Conservation (phyloP, 2,113 vertebrate genomes). For the Rhea americana region DNA sequence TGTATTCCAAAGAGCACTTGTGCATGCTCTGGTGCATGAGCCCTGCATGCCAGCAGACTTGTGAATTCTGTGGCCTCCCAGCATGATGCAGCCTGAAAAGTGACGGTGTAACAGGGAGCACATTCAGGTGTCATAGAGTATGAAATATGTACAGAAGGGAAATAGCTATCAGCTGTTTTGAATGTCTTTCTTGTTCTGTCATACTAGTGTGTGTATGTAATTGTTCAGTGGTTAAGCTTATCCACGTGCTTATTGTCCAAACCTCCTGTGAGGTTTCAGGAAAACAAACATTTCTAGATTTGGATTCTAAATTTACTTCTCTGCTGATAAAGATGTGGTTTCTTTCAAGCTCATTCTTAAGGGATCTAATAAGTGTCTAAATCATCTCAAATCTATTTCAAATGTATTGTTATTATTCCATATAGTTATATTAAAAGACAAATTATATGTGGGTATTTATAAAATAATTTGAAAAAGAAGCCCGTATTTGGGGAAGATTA, state of each 20-base stretch:
- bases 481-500: not conserved
- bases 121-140: not conserved
- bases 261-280: not conserved
- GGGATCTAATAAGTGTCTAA: not conserved
- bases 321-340: not conserved
- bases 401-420: not conserved
- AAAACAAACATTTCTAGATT: not conserved
- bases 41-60: rapidly evolving
- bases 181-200: not conserved
- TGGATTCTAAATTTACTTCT: not conserved
- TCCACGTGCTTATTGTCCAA: not conserved
- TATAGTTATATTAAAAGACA: not conserved
- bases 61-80: not conserved
- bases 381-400: not conserved
- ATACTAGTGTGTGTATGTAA: not conserved
- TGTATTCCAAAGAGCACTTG: not conserved
- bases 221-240: not conserved
- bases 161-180: not conserved
- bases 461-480: not conserved
- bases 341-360: not conserved
- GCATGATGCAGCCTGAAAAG: not conserved
- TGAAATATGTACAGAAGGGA: not conserved
- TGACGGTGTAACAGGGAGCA: not conserved
- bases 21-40: not conserved
- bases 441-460: not conserved